Conservation (phyloP, 1,140 invertebrate species). For the Brachionus paranguensis region DNA sequence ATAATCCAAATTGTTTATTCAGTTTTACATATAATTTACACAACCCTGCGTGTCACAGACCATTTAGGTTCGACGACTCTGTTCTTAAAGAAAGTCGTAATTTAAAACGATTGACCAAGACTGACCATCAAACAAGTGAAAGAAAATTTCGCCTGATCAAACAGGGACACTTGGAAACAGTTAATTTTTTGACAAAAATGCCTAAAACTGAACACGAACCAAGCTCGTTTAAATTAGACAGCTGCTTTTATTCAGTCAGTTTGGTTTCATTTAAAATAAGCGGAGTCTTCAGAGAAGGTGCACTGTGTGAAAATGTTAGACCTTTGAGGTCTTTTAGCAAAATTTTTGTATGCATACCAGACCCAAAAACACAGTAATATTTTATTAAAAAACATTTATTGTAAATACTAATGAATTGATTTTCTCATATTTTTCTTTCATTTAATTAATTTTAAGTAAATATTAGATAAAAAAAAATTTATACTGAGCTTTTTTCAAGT, state of each 20-base stretch:
- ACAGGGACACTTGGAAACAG: background rate
- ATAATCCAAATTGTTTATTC: background rate
- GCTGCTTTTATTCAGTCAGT: background rate
- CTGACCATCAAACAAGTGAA: conserved; percentile 17
- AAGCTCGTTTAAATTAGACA: conserved; percentile 31
- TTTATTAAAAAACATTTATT: background rate
- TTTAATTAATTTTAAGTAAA: no score
- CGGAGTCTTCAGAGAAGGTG: conserved; percentile 8
- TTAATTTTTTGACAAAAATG: conserved; percentile 6
- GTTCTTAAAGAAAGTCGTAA: conserved; percentile 19
- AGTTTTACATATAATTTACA: background rate
- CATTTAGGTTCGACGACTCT: conserved; percentile 1
- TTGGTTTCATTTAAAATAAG: background rate
- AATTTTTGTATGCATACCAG: conserved; percentile 14
- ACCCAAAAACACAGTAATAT: background rate
- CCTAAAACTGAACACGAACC: conserved; percentile 25
- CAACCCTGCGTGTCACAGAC: background rate
- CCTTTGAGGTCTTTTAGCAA: background rate
- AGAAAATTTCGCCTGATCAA: conserved; percentile 6
- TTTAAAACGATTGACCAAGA: background rate
- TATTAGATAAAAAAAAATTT: no score
- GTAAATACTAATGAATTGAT: background rate
- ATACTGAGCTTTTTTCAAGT: no score
- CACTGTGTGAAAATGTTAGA: background rate
- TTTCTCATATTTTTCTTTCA: no score